Evolutionary conservation across 1,140 invertebrate genomes (phyloP).

Genomic region (Zaprionus kolodkinae): DNA sequence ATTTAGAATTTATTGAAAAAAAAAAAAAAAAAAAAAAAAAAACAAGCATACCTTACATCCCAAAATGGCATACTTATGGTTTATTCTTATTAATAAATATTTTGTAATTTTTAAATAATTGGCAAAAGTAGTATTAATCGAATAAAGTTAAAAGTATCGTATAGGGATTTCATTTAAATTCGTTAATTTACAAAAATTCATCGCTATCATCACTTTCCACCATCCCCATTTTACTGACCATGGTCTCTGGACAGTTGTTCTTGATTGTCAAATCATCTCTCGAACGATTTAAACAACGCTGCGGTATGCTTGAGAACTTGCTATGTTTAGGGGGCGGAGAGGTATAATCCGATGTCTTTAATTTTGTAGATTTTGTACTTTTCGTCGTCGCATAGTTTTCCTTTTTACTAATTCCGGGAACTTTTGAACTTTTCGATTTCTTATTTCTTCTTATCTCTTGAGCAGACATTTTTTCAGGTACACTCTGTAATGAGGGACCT

Average conservation of each 20-base stretch:
- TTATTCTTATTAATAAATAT: too few species aligned
- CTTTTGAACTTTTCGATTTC: neutral
- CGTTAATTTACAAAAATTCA: conserved; percentile 12
- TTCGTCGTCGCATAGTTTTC: neutral
- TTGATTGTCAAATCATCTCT: conserved; percentile 12
- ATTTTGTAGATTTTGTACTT: neutral
- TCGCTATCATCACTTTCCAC: conserved; percentile 30
- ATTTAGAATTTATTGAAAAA: too few species aligned
- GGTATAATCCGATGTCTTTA: conserved; percentile 1
- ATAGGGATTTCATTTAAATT: neutral
- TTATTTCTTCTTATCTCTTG: neutral
- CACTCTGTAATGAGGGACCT: neutral
- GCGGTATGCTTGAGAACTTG: neutral
- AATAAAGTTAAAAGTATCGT: neutral
- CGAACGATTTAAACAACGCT: neutral
- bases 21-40: too few species aligned
- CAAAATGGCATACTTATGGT: too few species aligned
- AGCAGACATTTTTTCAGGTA: neutral
- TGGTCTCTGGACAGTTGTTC: conserved; percentile 34
- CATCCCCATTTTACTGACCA: conserved; percentile 28
- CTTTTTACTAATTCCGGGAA: neutral
- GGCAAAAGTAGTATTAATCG: too few species aligned
- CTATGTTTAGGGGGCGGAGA: neutral
- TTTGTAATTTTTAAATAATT: too few species aligned
- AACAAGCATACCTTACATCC: too few species aligned